Base-by-base conservation (phyloP, 2,113 vertebrate genomes). In the Turdus rufiventris region DNA sequence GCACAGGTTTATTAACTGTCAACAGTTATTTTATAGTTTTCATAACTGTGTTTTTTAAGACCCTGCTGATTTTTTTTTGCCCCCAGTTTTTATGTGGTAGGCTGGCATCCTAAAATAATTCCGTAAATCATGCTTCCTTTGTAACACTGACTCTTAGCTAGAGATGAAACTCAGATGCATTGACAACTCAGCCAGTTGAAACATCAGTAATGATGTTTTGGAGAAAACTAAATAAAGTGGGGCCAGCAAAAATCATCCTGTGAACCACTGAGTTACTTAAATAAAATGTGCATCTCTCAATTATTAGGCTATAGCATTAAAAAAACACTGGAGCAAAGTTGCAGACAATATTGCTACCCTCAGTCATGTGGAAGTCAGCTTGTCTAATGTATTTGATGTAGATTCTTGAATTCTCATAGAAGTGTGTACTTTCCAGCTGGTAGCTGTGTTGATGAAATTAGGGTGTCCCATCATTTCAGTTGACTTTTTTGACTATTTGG, bases 1-100 rank as follows among this genome's bases (percentile, higher is more conserved):
- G 23, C 54, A 47, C 38, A 94, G 63, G 62, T 95, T 95, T 97
- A 95, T 96, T 87, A 96, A 67, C 89, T 92, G 95, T 87, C 91
- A 92, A 17, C 38, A 43, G 62, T 80, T 92, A 72, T 57, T 92
- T 95, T 90, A 92, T 86, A 42, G 91, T 61, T 70, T 73, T 94
- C 81, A 89, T 97, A 93, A 91, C 74, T 79, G 54, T 73, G 57
- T 87, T 92, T 91, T 84, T 72, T 82, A 51, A 89, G 66, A 58
- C 9, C 20, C 23, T 78, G 29, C 26, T 53, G 36, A 11, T 15
- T 58, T 40, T 56, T 56, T 65, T 54, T 45, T 12, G 40, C 1
- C 1, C 17, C 16, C 9, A 16, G 31, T 56, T 91, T 76, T 92
- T 90, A 54, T 84, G n/a, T 78, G 24, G 48, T 72, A 76, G 45